Conservation (phyloP, 2,113 vertebrate genomes). For the Neoarius graeffei region DNA sequence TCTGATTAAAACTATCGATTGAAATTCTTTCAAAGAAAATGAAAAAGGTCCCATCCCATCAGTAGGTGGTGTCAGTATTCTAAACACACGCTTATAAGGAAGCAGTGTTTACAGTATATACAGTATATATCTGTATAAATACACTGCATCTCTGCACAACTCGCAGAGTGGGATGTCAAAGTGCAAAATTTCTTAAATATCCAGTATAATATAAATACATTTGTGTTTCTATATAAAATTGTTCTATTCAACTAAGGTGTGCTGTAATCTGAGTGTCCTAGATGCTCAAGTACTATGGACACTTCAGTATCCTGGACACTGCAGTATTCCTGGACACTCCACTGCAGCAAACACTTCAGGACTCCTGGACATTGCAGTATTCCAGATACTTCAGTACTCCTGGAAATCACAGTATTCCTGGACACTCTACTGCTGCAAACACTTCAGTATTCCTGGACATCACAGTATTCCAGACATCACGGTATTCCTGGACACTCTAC, state of each 20-base stretch:
- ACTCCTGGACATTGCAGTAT: not conserved
- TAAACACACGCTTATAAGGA: not conserved
- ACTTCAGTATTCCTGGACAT: not conserved
- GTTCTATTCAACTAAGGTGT: not conserved
- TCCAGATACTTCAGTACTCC: not conserved
- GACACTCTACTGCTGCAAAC: not conserved
- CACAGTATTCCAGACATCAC: too few species aligned
- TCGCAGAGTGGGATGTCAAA: not conserved
- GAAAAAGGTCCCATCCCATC: not conserved
- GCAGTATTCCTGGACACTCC: not conserved
- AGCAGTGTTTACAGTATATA: too few species aligned
- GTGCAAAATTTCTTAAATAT: not conserved
- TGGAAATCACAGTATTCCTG: not conserved
- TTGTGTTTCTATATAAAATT: not conserved
- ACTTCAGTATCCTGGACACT: constrained; percentile 9
- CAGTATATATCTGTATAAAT: not conserved
- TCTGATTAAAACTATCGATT: not conserved
- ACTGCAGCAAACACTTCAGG: not conserved
- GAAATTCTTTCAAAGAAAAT: not conserved
- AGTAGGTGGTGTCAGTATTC: not conserved
- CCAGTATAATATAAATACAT: not conserved
- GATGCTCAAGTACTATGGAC: not conserved
- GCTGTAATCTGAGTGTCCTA: not conserved
- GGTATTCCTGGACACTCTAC: too few species aligned
- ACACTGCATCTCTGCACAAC: not conserved